Evolutionary conservation across 2,797 vertebrate species (phyloP).

Genomic region (Argya squamiceps): DNA sequence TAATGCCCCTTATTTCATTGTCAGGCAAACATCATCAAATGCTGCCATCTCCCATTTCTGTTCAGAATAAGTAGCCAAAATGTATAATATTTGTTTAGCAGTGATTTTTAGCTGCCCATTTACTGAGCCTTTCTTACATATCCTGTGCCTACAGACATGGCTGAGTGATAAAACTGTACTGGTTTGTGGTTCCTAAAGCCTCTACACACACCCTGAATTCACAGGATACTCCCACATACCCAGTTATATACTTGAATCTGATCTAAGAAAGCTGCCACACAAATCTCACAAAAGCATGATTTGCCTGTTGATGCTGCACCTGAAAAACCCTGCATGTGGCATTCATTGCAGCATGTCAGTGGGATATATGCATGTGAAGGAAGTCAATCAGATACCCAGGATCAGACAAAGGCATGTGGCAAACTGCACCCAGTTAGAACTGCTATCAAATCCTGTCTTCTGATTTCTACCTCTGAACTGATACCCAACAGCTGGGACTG

Average conservation of each 20-base stretch:
- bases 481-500: background rate
- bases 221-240: background rate
- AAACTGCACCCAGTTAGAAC: background rate
- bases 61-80: background rate
- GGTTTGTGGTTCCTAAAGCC: background rate
- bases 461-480: background rate
- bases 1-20: background rate
- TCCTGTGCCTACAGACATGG: background rate
- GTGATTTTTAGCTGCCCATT: background rate
- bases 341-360: background rate
- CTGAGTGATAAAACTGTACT: background rate
- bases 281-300: background rate
- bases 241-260: background rate
- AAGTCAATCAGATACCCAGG: background rate
- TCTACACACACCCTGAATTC: accelerated
- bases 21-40: background rate
- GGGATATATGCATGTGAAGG: background rate
- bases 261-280: background rate
- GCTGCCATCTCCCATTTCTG: background rate
- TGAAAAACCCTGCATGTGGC: background rate
- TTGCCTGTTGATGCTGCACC: background rate
- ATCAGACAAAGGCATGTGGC: background rate
- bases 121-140: background rate
- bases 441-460: background rate
- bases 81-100: background rate